Evolutionary conservation across 2,797 vertebrate species (phyloP).

Genomic region (Sebastes vulpes): DNA sequence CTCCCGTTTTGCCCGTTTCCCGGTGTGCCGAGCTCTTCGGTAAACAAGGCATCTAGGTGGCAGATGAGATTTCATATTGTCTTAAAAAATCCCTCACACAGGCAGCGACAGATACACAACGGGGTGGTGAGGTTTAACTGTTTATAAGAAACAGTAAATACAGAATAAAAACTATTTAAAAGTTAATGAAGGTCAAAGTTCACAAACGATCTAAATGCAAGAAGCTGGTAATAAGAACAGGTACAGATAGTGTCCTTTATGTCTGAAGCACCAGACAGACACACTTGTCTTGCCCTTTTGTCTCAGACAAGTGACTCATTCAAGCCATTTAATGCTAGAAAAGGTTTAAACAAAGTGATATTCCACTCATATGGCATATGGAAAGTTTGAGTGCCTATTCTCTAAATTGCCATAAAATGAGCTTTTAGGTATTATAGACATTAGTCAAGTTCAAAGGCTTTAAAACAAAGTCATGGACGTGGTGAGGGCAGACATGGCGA

Average conservation of each 20-base stretch:
- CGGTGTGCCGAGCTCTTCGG: constrained; percentile 42
- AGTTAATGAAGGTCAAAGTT: not conserved
- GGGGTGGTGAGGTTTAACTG: not conserved
- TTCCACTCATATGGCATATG: not conserved
- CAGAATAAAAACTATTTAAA: not conserved
- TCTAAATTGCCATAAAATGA: not conserved
- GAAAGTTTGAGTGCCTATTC: not conserved
- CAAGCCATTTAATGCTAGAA: not conserved
- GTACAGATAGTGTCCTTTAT: not conserved
- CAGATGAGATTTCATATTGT: constrained; percentile 63
- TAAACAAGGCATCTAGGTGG: constrained; percentile 62
- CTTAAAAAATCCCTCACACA: constrained; percentile 51
- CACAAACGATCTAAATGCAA: not conserved
- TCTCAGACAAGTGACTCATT: not conserved
- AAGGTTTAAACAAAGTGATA: not conserved
- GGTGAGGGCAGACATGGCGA: not conserved
- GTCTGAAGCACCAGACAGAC: not conserved
- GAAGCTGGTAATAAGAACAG: not conserved
- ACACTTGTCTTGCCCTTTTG: not conserved
- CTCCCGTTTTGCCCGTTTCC: constrained; percentile 35
- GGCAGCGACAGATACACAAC: not conserved
- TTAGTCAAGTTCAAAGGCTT: not conserved
- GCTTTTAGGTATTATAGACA: not conserved
- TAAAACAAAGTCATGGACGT: not conserved
- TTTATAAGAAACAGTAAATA: not conserved